Conservation (phyloP, 2,113 vertebrate genomes). For the Xerus inauris region DNA sequence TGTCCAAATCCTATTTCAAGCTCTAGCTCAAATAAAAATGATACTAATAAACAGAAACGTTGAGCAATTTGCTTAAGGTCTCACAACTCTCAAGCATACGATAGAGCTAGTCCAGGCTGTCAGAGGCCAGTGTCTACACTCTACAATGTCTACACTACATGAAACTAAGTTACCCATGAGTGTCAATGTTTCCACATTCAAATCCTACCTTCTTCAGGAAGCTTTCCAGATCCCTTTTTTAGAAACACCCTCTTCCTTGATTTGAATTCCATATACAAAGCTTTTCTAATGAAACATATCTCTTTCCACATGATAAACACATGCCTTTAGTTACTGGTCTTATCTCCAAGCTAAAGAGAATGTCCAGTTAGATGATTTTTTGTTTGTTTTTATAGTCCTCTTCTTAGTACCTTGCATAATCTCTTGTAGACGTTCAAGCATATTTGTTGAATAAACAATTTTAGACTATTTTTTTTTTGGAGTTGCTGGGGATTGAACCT, state of each 20-base stretch:
- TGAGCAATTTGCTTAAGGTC: neutral
- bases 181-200: neutral
- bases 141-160: neutral
- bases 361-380: neutral
- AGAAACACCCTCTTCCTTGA: neutral
- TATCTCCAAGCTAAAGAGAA: neutral
- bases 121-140: neutral
- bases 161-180: neutral
- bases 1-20: neutral
- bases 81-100: neutral
- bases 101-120: neutral
- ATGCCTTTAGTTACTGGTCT: neutral
- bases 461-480: no score
- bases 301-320: neutral
- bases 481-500: no score
- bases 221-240: neutral
- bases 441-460: neutral
- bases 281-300: neutral
- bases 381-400: neutral
- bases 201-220: neutral
- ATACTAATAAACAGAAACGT: neutral
- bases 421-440: neutral
- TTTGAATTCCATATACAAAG: neutral
- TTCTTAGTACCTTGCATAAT: neutral
- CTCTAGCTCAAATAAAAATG: slow-evolving; percentile 8